Base-by-base conservation (phyloP, 2,888 invertebrate genomes). In the Lypha dubia region DNA sequence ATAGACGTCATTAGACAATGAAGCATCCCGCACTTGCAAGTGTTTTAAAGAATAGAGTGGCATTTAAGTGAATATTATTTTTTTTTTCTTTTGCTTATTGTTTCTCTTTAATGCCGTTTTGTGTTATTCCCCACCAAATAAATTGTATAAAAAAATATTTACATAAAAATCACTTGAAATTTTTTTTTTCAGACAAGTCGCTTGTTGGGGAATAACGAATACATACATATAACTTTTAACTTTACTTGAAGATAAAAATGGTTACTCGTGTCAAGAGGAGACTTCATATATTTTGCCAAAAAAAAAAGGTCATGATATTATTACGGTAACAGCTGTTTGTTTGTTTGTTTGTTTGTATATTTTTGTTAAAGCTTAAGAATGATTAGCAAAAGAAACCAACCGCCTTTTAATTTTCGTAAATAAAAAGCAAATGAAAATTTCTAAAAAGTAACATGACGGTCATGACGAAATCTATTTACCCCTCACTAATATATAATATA, bases 21-120 rank as follows among this genome's bases (percentile, higher is more conserved):
- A 73, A 28, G 38, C 38, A 58, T 67, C 58, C 65, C 32, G 63
- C 22, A 35, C 35, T 49, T 28, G n/a, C 7, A 73, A 71, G 62
- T 65, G 17, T 20, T 73, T 67, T 28, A 20, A 73, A 73, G 38
- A 58, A 38, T 58, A 17, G 46, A 65, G 49, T 73, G 65, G 65
- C 79, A 73, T 79, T 49, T 73, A 73, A 58, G 67, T 67, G 38
- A 51, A 62, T 20, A 51, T 41, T 62, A 15, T 20, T 70, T 41
- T 11, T 49, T 62, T 62, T 32, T 41, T 62, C 11, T 20, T 70
- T 41, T 11, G 35, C 51, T 62, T 32, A 1, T 4, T 35, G 9
- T 22, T 32, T 28, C 46, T n/a, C 46, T 7, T 58, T 15, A 56
- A 56, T 28, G 8, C 20, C 8, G 4, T 51, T 22, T 22, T 51